phyloP scores from a whole-genome alignment of 2,888 invertebrate species.

The Subacronicta megacephala region DNA sequence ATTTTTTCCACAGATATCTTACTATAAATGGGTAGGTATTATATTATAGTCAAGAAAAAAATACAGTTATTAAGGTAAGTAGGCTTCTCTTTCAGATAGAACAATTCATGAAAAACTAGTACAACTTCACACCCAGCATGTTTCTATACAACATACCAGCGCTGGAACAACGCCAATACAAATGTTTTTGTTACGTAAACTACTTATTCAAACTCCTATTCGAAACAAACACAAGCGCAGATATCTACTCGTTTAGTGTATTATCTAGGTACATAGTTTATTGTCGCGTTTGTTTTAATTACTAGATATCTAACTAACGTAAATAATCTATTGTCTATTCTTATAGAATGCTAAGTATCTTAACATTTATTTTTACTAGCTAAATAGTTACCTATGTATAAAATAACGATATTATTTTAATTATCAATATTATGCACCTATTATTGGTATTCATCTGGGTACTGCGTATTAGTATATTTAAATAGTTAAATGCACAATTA shows the following conservation, averaged over 20 bases:
- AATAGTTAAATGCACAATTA: neutral
- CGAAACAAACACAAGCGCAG: constrained; percentile 1
- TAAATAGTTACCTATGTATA: no score
- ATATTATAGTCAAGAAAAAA: no score
- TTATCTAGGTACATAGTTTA: neutral
- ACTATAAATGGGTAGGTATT: no score
- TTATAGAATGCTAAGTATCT: no score
- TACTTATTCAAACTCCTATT: neutral
- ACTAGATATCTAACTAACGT: neutral
- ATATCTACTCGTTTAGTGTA: neutral
- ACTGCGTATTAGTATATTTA: no score
- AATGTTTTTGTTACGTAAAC: constrained; percentile 4
- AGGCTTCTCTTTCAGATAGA: no score
- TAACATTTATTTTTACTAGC: no score
- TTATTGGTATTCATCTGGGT: no score
- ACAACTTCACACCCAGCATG: neutral
- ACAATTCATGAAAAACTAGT: neutral
- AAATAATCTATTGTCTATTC: neutral
- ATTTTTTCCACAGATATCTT: no score
- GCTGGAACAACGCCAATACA: constrained; percentile 1
- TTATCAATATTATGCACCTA: no score
- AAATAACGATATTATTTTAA: no score
- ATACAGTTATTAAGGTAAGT: no score
- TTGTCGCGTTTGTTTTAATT: neutral
- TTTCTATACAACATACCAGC: neutral